Evolutionary conservation across 2,113 vertebrate genomes (phyloP).

Genomic region (Megaceryle maxima): DNA sequence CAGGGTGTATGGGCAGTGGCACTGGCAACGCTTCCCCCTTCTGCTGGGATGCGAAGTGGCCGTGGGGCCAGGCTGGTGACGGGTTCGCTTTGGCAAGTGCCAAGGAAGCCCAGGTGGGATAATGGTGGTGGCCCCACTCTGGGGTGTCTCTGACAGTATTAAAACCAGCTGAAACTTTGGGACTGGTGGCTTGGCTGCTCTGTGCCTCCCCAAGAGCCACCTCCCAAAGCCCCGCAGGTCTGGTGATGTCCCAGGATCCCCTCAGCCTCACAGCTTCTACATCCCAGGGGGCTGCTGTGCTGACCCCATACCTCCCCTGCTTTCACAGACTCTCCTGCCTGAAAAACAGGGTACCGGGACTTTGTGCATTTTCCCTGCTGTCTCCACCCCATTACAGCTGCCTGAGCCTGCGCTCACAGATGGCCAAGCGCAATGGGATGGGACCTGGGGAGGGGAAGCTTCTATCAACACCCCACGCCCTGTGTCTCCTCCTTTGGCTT

Average conservation of each 20-base stretch:
- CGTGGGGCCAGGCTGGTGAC: background rate
- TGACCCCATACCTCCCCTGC: background rate
- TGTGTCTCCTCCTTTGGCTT: constrained; percentile 42
- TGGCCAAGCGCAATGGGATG: background rate
- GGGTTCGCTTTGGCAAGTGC: background rate
- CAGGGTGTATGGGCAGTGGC: background rate
- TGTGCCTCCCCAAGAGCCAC: background rate
- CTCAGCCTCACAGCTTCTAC: rapidly evolving
- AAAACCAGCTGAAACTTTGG: constrained; percentile 58
- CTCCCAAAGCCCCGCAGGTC: rapidly evolving
- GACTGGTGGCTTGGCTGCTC: background rate
- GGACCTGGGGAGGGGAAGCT: background rate
- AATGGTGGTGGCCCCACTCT: background rate
- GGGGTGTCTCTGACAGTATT: constrained; percentile 60
- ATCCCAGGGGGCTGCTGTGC: rapidly evolving
- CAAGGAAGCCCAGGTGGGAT: background rate
- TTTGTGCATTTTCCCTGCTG: background rate
- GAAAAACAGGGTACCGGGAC: background rate
- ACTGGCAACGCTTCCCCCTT: background rate
- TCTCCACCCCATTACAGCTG: background rate
- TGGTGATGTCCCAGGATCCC: too few relatives aligned
- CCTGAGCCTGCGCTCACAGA: background rate
- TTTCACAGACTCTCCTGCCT: background rate
- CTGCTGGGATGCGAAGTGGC: background rate
- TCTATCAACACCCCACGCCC: background rate